Percentiles rank a stretch among this genome's conserved stretches.
These are phyloP conservation scores for Drosophila melanogaster DNA, from an alignment of 1,140 invertebrate genomes.

Conservation along the genomic window Release_6_plus_ISO1_MT NT_037436.4:302001-302500, in stretches of 20 bases:
- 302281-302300: constrained; percentile 76
- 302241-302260: constrained; percentile 80
- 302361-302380: constrained; percentile 83
- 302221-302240: constrained; percentile 67
- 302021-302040: background rate
- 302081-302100: constrained; percentile 34
- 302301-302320: constrained; percentile 47
- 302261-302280: constrained; percentile 84
- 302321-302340: background rate
- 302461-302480: constrained; percentile 69
- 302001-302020: constrained; percentile 52
- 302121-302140: constrained; percentile 72
- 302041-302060: background rate
- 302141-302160: constrained; percentile 81
- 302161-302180: constrained; percentile 44
- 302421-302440: constrained; percentile 82
- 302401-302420: constrained; percentile 79
- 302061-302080: constrained; percentile 10
- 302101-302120: constrained; percentile 50
- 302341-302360: constrained; percentile 27
- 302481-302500: constrained; percentile 82
- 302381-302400: constrained; percentile 82
- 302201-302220: constrained; percentile 49
- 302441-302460: constrained; percentile 77
- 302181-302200: constrained; percentile 20